These are phyloP conservation scores for Gambusia holbrooki DNA, from an alignment of 2,113 vertebrate species.

Conservation along the genomic window DNA sequence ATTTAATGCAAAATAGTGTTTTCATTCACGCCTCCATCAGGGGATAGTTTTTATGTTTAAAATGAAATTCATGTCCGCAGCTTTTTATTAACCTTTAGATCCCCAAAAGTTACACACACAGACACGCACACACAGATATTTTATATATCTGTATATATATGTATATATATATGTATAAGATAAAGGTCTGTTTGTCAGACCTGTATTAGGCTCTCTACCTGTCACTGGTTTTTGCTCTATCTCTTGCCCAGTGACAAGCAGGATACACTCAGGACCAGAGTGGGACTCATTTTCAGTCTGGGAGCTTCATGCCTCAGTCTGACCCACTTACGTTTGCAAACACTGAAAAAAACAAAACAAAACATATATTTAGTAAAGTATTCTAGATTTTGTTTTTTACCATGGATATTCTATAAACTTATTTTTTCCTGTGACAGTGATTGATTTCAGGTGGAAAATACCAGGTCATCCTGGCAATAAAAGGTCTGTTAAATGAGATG, in stretches of 20 bases:
- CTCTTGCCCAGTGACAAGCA: neutral
- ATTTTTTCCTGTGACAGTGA: conserved; percentile 48
- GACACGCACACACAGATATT: too few species aligned
- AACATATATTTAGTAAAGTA: neutral
- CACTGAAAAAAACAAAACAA: neutral
- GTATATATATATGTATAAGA: too few species aligned
- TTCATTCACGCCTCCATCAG: too few species aligned
- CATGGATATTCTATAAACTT: conserved; percentile 41
- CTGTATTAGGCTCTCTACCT: neutral
- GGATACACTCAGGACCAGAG: too few species aligned
- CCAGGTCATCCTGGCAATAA: conserved; percentile 42
- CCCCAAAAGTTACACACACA: too few species aligned
- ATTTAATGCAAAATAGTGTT: too few species aligned
- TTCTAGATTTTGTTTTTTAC: conserved; percentile 15
- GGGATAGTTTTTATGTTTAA: too few species aligned
- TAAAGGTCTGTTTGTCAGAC: neutral
- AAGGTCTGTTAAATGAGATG: conserved; percentile 43
- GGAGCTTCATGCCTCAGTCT: neutral
- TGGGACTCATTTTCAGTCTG: neutral
- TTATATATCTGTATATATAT: too few species aligned
- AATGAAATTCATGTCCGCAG: too few species aligned
- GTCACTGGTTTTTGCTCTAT: neutral
- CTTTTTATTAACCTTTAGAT: too few species aligned
- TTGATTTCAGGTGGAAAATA: conserved; percentile 52
- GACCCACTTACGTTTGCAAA: neutral